These are phyloP conservation scores for Pterocles gutturalis DNA, from an alignment of 2,113 vertebrate genomes.

Conservation along the genomic window DNA sequence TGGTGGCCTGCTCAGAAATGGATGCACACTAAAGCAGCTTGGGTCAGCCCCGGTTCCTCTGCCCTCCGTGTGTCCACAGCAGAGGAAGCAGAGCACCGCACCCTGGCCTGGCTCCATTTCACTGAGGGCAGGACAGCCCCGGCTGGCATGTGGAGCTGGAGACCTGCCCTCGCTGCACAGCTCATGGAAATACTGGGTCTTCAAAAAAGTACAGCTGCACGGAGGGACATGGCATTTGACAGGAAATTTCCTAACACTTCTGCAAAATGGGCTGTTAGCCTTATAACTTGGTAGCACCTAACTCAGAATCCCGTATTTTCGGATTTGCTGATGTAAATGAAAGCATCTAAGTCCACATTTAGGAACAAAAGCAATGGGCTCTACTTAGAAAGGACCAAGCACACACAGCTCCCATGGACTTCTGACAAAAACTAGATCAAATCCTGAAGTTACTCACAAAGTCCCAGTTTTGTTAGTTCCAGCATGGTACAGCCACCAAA, in stretches of 20 bases:
- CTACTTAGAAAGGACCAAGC: neutral
- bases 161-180: neutral
- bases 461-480: neutral
- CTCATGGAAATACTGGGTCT: neutral
- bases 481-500: neutral
- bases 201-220: fast-evolving
- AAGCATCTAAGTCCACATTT: neutral
- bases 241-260: neutral
- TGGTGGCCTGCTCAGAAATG: neutral
- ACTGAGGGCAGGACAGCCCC: neutral
- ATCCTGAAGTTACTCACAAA: neutral
- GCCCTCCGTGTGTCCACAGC: fast-evolving
- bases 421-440: neutral
- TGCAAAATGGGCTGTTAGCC: neutral
- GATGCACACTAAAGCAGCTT: neutral
- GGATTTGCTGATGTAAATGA: neutral
- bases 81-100: neutral
- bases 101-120: neutral
- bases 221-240: neutral
- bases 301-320: neutral
- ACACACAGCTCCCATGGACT: fast-evolving
- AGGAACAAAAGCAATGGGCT: neutral
- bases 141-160: neutral
- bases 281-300: neutral
- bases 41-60: neutral